These are phyloP conservation scores for Athene noctua DNA, from an alignment of 2,113 vertebrate species.

Conservation along the genomic window DNA sequence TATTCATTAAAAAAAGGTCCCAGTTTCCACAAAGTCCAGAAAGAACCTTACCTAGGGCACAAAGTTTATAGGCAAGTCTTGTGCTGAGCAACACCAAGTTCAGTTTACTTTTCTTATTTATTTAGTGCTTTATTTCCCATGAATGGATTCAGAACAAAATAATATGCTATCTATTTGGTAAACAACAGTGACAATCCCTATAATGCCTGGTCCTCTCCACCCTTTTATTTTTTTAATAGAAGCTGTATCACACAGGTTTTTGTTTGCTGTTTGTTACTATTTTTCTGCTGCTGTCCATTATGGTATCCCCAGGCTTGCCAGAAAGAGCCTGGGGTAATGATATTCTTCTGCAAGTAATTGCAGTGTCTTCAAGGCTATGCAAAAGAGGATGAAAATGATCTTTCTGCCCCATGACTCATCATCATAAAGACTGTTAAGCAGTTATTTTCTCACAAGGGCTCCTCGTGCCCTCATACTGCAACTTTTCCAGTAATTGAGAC, in stretches of 20 bases:
- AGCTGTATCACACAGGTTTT: not conserved
- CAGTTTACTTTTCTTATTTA: not conserved
- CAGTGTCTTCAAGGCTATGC: not conserved
- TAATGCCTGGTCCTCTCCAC: not conserved
- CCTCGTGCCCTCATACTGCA: not conserved
- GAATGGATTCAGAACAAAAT: not conserved
- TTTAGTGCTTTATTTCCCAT: not conserved
- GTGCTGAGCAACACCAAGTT: not conserved
- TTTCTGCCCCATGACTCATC: not conserved
- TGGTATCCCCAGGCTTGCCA: not conserved
- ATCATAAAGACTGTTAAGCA: not conserved
- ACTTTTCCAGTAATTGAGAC: not conserved
- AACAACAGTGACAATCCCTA: not conserved
- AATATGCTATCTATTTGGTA: not conserved
- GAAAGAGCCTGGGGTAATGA: not conserved
- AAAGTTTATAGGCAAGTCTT: not conserved
- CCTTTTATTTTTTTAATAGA: not conserved
- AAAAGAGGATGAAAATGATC: not conserved
- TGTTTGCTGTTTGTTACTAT: not conserved
- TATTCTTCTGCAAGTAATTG: not conserved
- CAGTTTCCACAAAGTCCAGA: not conserved
- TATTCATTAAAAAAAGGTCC: not conserved
- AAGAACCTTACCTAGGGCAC: not conserved
- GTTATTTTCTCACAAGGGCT: not conserved
- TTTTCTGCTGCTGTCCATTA: not conserved